Evolutionary conservation across 1,140 invertebrate genomes (phyloP).

Genomic region (Tachypleus tridentatus): DNA sequence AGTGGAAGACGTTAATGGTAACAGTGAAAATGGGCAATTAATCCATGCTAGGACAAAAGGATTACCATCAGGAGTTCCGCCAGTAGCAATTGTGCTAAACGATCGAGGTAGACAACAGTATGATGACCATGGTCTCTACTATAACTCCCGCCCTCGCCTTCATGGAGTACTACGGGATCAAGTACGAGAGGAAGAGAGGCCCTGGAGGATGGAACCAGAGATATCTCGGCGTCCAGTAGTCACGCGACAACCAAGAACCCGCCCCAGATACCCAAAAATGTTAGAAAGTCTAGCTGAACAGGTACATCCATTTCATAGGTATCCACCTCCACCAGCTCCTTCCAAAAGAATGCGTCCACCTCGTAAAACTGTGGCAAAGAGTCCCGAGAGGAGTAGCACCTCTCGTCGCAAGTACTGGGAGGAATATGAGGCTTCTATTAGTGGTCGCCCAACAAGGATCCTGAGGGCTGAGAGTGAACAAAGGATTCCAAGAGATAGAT

Average conservation of each 20-base stretch:
- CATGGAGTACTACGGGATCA: neutral
- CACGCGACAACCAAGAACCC: neutral
- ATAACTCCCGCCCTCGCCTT: neutral
- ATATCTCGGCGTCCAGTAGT: conserved; percentile 23
- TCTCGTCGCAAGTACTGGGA: conserved; percentile 49
- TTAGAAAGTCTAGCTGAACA: conserved; percentile 79
- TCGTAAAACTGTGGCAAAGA: neutral
- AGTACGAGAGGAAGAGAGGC: neutral
- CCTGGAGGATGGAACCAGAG: conserved; percentile 30
- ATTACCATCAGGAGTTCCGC: conserved; percentile 1
- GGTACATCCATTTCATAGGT: conserved; percentile 26
- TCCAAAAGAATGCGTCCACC: neutral
- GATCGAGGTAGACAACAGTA: neutral
- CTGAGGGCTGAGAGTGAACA: conserved; percentile 31
- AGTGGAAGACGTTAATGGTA: neutral
- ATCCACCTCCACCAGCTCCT: neutral
- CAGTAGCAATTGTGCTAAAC: conserved; percentile 1
- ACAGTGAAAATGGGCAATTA: conserved; percentile 11
- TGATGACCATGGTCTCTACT: neutral
- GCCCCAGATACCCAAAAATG: conserved; percentile 70
- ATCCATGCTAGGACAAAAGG: conserved; percentile 11
- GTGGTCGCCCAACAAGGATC: conserved; percentile 17
- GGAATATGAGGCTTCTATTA: conserved; percentile 41
- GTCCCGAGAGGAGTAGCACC: neutral
- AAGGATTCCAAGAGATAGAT: conserved; percentile 24